Evolutionary conservation across 1,140 invertebrate species (phyloP).

Genomic region (Diachasma alloeum): DNA sequence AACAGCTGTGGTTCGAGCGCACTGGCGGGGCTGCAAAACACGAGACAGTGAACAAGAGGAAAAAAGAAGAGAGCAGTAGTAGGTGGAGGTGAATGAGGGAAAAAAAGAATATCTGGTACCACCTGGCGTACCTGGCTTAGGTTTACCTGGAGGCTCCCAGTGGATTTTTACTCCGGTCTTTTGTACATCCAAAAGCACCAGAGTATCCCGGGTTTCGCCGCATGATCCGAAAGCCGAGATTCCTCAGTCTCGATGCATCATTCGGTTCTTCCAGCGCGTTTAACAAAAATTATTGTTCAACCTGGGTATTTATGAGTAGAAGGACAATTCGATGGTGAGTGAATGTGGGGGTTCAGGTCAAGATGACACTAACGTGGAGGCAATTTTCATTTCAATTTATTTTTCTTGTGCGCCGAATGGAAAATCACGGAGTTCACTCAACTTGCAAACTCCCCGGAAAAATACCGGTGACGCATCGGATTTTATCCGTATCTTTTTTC

Average conservation of each 20-base stretch:
- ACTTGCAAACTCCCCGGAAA: too few relatives aligned
- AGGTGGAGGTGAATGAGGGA: conserved; percentile 37
- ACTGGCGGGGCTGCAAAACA: background rate
- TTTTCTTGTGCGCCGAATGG: too few relatives aligned
- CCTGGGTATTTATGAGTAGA: background rate
- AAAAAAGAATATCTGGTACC: conserved; percentile 50
- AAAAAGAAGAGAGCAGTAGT: conserved; percentile 39
- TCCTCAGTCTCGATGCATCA: background rate
- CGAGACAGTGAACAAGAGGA: conserved; percentile 26
- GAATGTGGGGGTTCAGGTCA: too few relatives aligned
- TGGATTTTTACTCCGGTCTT: conserved; percentile 33
- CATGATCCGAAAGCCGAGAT: background rate
- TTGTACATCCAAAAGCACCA: conserved; percentile 3
- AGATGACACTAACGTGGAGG: too few relatives aligned
- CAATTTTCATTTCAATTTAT: too few relatives aligned
- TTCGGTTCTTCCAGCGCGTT: background rate
- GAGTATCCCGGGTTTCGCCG: background rate
- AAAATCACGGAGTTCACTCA: too few relatives aligned
- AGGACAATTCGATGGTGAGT: background rate
- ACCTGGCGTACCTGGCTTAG: conserved; percentile 62
- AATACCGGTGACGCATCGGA: too few relatives aligned
- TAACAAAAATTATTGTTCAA: background rate
- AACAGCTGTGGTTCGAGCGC: conserved; percentile 59
- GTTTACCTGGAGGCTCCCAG: conserved; percentile 50
- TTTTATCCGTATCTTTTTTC: too few relatives aligned